Evolutionary conservation across 2,797 vertebrate species (phyloP).

Genomic region (Dromococcyx pavoninus): DNA sequence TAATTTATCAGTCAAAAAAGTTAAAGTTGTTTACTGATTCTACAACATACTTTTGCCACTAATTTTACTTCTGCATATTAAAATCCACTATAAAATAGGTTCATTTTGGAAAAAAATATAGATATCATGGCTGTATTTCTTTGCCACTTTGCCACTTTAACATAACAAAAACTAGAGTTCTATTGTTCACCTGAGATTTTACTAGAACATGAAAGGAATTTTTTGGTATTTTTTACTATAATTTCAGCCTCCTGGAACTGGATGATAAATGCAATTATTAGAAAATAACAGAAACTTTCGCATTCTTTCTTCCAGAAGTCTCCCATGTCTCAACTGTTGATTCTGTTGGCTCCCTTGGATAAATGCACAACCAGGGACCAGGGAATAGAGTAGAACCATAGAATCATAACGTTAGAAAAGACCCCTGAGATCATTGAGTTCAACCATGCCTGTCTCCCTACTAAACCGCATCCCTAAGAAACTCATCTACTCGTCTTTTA

Average conservation of each 20-base stretch:
- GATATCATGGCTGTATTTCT: not conserved
- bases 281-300: not conserved
- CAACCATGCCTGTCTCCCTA: no score
- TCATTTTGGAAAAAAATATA: rapidly evolving
- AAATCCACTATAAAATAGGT: not conserved
- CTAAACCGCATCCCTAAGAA: no score
- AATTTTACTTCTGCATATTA: not conserved
- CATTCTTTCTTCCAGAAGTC: not conserved
- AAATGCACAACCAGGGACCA: not conserved
- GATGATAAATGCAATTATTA: not conserved
- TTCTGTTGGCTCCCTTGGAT: not conserved
- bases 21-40: not conserved
- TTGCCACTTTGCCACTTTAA: not conserved
- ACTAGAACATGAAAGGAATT: not conserved
- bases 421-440: no score
- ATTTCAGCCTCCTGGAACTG: not conserved
- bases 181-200: not conserved
- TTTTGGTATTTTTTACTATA: not conserved
- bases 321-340: not conserved
- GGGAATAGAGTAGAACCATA: not conserved
- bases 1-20: not conserved
- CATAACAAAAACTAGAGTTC: not conserved
- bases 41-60: not conserved
- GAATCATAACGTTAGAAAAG: no score
- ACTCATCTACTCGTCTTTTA: no score